A percentile compares a stretch with the other conserved stretches of the same genome.
phyloP scores from a whole-genome alignment of 1,140 invertebrate genomes.

The Ganaspis sp. region DNA sequence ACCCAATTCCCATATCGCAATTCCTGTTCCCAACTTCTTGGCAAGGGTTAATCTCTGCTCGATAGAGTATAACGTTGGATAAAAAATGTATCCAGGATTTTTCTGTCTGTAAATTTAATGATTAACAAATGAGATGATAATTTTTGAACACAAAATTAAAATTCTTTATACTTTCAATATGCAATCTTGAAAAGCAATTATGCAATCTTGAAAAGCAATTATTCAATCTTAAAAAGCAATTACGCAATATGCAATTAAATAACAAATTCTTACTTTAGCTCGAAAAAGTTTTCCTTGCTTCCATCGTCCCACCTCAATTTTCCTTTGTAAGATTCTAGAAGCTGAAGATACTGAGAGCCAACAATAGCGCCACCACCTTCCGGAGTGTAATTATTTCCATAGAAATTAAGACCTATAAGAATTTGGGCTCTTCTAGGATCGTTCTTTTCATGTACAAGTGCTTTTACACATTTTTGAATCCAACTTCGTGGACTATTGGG shows the following conservation, averaged over 20 bases:
- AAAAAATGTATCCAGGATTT: slow-evolving; percentile 85
- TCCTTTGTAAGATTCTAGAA: slow-evolving; percentile 82
- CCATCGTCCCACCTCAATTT: slow-evolving; percentile 87
- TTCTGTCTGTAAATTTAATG: slow-evolving; percentile 38
- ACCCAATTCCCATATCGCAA: slow-evolving; percentile 96
- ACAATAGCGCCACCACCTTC: slow-evolving; percentile 88
- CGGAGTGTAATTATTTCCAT: slow-evolving; percentile 91
- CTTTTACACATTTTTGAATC: slow-evolving; percentile 87
- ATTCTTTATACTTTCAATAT: too few species aligned
- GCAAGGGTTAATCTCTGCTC: slow-evolving; percentile 88
- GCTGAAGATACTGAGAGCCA: slow-evolving; percentile 85
- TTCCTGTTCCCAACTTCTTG: slow-evolving; percentile 85
- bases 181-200: not conserved
- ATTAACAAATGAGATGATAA: too few species aligned
- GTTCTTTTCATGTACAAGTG: slow-evolving; percentile 81
- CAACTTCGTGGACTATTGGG: slow-evolving; percentile 93
- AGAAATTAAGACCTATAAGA: slow-evolving; percentile 94
- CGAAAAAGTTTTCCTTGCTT: slow-evolving; percentile 90
- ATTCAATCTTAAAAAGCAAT: not conserved
- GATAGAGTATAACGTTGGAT: slow-evolving; percentile 92
- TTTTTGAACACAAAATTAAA: too few species aligned
- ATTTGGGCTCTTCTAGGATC: slow-evolving; percentile 84
- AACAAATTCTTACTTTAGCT: slow-evolving; percentile 85
- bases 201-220: not conserved
- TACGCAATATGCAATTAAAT: too few species aligned